These are phyloP conservation scores for Montipora sp. DNA, from an alignment of 64 coral and sea anemone species.

Conservation along the genomic window DNA sequence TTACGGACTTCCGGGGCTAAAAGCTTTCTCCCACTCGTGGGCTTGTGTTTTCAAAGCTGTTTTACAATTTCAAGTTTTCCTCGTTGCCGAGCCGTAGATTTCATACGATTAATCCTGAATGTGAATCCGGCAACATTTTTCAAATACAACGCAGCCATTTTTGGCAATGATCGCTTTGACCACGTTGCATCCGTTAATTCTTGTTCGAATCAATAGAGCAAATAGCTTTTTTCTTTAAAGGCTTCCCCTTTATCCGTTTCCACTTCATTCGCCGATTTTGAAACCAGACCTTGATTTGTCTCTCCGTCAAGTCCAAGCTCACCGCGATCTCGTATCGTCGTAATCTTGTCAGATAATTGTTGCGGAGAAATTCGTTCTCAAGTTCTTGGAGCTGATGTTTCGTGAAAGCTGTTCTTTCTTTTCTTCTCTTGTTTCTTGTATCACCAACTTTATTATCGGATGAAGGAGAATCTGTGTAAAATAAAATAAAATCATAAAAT, in stretches of 20 bases:
- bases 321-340: constrained; percentile 73
- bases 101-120: no score
- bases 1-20: no score
- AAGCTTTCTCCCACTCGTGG: no score
- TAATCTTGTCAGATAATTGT: constrained; percentile 68
- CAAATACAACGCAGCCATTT: no score
- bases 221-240: not conserved
- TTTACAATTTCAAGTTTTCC: no score
- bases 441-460: not conserved
- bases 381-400: constrained; percentile 79
- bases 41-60: no score
- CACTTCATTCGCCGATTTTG: constrained; percentile 79
- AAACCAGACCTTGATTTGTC: constrained; percentile 80
- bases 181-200: not conserved
- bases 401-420: constrained; percentile 71
- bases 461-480: constrained; percentile 31
- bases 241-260: constrained; percentile 66
- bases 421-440: constrained; percentile 44
- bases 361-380: constrained; percentile 69
- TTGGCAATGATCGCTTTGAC: not conserved
- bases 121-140: no score
- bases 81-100: no score
- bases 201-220: constrained; percentile 6
- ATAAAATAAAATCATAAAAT: not conserved
- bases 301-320: constrained; percentile 71